Base-by-base conservation (phyloP, 92 coral and sea anemone species). In the Epizoanthus stellaris region DNA sequence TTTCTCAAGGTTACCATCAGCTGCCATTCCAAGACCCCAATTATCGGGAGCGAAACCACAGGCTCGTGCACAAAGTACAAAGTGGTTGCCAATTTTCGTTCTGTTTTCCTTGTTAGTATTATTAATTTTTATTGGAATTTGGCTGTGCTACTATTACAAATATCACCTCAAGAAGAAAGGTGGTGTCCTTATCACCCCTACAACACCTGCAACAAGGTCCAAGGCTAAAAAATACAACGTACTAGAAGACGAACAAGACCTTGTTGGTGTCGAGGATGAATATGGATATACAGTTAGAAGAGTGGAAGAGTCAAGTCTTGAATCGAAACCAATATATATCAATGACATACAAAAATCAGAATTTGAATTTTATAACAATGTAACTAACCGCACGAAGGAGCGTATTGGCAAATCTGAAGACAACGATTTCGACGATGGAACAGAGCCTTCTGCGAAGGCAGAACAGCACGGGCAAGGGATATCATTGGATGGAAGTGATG, bases 71-170 rank as follows among this genome's bases (percentile, higher is more conserved):
- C 14, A 6, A 9, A 40, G 62, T 3, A 19, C 39, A 20, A 59
- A 70, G 38, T 79, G 83, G 83, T 36, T 63, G 6, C 21, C 39
- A 19, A 12, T 64, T n/a, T 45, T 79, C 15, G 62, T 79, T 13
- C 25, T 38, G 1, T 20, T 63, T 23, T 25, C 61, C 30, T 40
- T 63, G 42, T 5, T 79, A 19, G 30, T 47, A 6, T 11, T 79
- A 12, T 21, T 79, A 8, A 34, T 63, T 42, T 11, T 79, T 79
- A 12, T 79, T 40, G 83, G 58, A 14, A 42, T 79, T 42, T 79
- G 83, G 83, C 52, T 63, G 20, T 79, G 72, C 83, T 79, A 23
- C 83, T 79, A 79, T 70, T 79, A 79, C 83, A 79, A 79, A 13
- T 36, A 63, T 4, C 42, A 39, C 67, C 71, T 79, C 7, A 79